Evolutionary conservation across 2,888 invertebrate species (phyloP).

Genomic region (Leistus spinibarbis): DNA sequence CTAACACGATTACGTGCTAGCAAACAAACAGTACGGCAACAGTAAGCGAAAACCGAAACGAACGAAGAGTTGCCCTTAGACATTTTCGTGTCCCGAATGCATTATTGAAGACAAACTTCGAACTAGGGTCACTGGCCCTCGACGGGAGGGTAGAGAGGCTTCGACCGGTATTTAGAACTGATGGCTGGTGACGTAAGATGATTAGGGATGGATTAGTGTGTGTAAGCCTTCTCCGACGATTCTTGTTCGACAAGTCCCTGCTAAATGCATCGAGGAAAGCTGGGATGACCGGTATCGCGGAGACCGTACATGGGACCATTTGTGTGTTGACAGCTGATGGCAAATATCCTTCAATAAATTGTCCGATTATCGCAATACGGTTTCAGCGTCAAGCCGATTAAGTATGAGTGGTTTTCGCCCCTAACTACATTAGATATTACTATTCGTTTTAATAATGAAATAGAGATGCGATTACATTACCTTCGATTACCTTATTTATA

Average conservation of each 20-base stretch:
- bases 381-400: background rate
- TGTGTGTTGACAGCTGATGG: background rate
- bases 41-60: background rate
- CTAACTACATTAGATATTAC: too few relatives aligned
- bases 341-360: conserved; percentile 23
- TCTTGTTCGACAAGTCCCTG: conserved; percentile 33
- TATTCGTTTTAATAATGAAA: too few relatives aligned
- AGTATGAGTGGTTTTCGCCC: background rate
- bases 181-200: conserved; percentile 38
- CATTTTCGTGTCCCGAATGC: background rate
- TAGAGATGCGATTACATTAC: too few relatives aligned
- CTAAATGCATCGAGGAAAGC: conserved; percentile 18
- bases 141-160: background rate
- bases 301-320: background rate
- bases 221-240: conserved; percentile 20
- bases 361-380: conserved; percentile 11
- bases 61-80: background rate
- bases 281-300: background rate
- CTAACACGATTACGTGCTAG: background rate
- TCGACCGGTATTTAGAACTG: conserved; percentile 8
- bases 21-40: background rate
- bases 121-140: background rate
- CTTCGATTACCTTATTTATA: too few relatives aligned
- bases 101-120: conserved; percentile 7
- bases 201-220: conserved; percentile 30